These are phyloP conservation scores for Progne subis DNA, from an alignment of 2,113 vertebrate species.

Conservation along the genomic window DNA sequence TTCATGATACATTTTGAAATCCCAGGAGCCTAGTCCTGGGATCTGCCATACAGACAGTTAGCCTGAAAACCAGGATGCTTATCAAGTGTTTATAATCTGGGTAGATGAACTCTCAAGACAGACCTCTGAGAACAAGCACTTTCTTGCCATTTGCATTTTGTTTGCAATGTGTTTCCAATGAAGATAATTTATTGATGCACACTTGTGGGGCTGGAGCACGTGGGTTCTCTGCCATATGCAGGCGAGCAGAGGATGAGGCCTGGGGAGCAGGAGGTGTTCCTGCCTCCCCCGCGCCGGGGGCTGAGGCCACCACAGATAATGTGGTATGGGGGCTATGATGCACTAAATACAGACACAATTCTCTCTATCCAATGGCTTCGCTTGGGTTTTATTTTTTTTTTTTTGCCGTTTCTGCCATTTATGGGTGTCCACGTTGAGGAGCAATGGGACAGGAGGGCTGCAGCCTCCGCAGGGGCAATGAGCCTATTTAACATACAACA, in stretches of 20 bases:
- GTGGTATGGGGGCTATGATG: fast-evolving
- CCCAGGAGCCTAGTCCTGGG: conserved; percentile 53
- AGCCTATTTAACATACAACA: neutral
- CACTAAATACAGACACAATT: neutral
- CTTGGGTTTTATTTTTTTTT: neutral
- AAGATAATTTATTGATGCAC: conserved; percentile 36
- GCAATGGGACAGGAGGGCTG: neutral
- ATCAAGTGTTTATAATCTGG: conserved; percentile 53
- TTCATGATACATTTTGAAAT: conserved; percentile 66
- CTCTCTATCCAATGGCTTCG: neutral
- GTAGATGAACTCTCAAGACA: conserved; percentile 31
- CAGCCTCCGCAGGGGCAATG: neutral
- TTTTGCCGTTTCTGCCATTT: neutral
- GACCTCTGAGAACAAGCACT: conserved; percentile 27
- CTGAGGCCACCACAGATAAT: neutral
- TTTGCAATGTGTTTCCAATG: conserved; percentile 60
- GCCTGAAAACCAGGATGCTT: conserved; percentile 37
- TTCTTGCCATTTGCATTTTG: conserved; percentile 25
- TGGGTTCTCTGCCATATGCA: neutral
- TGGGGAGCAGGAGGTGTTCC: neutral
- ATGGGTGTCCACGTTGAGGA: neutral
- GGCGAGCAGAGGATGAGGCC: neutral
- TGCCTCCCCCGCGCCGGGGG: neutral
- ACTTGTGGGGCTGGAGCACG: neutral
- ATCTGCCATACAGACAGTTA: conserved; percentile 57